These are phyloP conservation scores for Dipodomys spectabilis DNA, from an alignment of 2,113 vertebrate genomes.

Conservation along the genomic window DNA sequence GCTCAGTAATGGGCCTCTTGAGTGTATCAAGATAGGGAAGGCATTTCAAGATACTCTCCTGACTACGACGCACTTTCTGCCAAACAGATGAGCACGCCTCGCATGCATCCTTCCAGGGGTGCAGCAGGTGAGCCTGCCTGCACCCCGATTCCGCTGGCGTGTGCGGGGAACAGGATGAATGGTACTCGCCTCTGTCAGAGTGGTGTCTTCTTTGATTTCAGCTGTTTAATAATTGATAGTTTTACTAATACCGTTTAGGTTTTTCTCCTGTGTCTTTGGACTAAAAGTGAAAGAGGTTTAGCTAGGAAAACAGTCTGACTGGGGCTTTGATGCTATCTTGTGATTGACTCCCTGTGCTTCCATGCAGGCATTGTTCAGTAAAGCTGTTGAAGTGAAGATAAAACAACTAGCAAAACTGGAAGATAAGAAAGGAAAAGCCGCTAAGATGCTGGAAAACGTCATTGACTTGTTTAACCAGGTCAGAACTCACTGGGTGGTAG, in stretches of 20 bases:
- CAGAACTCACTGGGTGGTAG: conserved; percentile 37
- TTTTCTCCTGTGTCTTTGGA: not conserved
- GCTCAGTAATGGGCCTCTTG: not conserved
- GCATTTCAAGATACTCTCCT: not conserved
- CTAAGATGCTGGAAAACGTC: conserved; percentile 89
- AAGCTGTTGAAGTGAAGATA: conserved; percentile 92
- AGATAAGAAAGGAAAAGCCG: conserved; percentile 89
- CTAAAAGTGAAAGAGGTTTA: not conserved
- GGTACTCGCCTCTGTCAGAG: not conserved
- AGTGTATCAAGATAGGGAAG: not conserved
- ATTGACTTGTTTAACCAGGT: conserved; percentile 97
- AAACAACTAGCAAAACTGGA: conserved; percentile 86
- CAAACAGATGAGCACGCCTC: not conserved
- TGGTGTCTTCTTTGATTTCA: not conserved
- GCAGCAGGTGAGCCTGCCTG: not conserved
- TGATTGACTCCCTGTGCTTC: conserved; percentile 27
- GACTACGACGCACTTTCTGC: not conserved
- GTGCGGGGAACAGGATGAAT: not conserved
- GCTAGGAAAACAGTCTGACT: not conserved
- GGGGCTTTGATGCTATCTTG: not conserved
- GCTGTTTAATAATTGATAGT: conserved; percentile 27
- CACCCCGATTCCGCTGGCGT: not conserved
- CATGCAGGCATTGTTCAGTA: conserved; percentile 94
- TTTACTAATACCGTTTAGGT: not conserved
- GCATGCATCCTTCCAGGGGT: not conserved